Evolutionary conservation across 2,888 invertebrate species (phyloP).

Genomic region (Melieria crassipennis): DNA sequence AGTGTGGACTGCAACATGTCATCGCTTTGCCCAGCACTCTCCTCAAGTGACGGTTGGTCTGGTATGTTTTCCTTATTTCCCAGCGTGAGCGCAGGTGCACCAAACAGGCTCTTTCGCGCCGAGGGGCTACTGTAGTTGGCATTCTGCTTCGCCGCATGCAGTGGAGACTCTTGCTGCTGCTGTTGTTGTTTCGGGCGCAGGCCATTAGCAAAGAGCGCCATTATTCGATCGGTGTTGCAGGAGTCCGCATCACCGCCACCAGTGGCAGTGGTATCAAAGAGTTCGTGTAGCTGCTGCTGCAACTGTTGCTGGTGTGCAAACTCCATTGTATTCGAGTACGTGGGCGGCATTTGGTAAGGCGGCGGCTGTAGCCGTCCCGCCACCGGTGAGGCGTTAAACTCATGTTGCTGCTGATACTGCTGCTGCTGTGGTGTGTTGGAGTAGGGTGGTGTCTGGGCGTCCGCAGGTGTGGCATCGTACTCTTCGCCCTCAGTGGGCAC

Average conservation of each 20-base stretch:
- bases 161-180: slow-evolving; percentile 5
- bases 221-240: slow-evolving; percentile 49
- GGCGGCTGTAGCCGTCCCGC: slow-evolving; percentile 64
- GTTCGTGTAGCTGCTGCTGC: slow-evolving; percentile 66
- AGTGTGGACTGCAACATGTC: slow-evolving; percentile 57
- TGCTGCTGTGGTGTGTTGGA: slow-evolving; percentile 46
- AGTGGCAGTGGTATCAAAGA: slow-evolving; percentile 72
- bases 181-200: slow-evolving; percentile 42
- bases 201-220: slow-evolving; percentile 55
- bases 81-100: slow-evolving; percentile 17
- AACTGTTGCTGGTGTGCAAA: slow-evolving; percentile 50
- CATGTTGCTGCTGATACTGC: slow-evolving; percentile 43
- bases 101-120: slow-evolving; percentile 56
- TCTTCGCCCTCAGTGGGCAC: slow-evolving; percentile 67
- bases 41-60: slow-evolving; percentile 36
- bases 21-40: slow-evolving; percentile 38
- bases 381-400: slow-evolving; percentile 48
- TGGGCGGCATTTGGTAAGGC: slow-evolving; percentile 69
- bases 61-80: slow-evolving; percentile 61
- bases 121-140: slow-evolving; percentile 48
- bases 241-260: slow-evolving; percentile 29
- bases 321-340: slow-evolving; percentile 68
- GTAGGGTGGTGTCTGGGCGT: slow-evolving; percentile 39
- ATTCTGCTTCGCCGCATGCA: slow-evolving; percentile 6
- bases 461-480: slow-evolving; percentile 37